Evolutionary conservation across 2,888 invertebrate species (phyloP), one percentile per base, ranked within the genome.

Genomic region (Notodromas monacha): DNA sequence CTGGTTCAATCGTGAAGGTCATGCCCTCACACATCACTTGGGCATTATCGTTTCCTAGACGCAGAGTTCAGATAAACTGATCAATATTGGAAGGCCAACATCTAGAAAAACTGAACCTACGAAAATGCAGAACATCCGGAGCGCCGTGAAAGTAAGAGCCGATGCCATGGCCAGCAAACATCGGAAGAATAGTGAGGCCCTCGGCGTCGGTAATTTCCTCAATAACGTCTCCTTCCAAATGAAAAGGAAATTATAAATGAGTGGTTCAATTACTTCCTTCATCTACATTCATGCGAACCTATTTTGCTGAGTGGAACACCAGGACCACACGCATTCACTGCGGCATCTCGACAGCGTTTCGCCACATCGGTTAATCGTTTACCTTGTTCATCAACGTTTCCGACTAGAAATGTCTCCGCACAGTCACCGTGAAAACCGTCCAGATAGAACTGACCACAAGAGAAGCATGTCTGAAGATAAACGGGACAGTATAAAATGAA

Each of bases 1-100:
- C 65, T 6, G 89, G 89, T 44, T 89, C 86, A 41, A 89, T 72
- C 1, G 86, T 89, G 43, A 89, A 86, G 1, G 73, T 72, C 73
- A 81, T 81, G n/a, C 79, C 79, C 3, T 68, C 50, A 39, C 57
- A 45, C 81, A 84, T 81, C 3, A 8, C 8, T n/a, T 21, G 8
- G 6, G 6, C 21, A 34, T 29, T n/a, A n/a, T 21, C n/a, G 21
- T 21, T 14, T 6, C 15, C 14, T 11, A 28, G 6, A 16, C 35
- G 21, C 3, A 30, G 26, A 10, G 26, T 34, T 14, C 32, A 28
- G 16, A 30, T 29, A 16, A 21, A 35, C 14, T 31, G 14, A 14
- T 31, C 26, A n/a, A n/a, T n/a, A n/a, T n/a, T n/a, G n/a, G n/a
- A n/a, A n/a, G n/a, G n/a, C n/a, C n/a, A n/a, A n/a, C n/a, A n/a